Evolutionary conservation across 2,797 vertebrate species (phyloP).

Genomic region (Karalla daura): DNA sequence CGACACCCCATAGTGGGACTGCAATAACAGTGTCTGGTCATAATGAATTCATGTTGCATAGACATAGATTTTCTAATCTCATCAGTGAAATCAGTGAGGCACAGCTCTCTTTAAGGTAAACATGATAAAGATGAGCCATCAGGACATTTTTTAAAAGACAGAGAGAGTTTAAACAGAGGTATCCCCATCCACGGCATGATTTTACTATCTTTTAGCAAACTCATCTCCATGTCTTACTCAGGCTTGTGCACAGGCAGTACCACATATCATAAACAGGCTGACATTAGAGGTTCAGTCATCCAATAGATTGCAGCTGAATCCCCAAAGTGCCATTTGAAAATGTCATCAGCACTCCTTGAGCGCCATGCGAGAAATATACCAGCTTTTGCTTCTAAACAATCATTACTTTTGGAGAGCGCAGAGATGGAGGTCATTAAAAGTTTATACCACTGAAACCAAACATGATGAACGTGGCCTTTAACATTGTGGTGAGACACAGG

Average conservation of each 20-base stretch:
- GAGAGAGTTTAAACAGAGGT: background rate
- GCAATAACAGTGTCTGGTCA: too few relatives aligned
- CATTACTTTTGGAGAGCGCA: slow-evolving; percentile 59
- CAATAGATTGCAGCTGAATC: slow-evolving; percentile 49
- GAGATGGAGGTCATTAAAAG: slow-evolving; percentile 47
- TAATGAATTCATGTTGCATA: too few relatives aligned
- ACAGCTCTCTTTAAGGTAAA: background rate
- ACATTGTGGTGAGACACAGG: background rate
- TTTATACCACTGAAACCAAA: slow-evolving; percentile 49
- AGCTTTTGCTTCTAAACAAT: slow-evolving; percentile 46
- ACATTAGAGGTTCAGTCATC: slow-evolving; percentile 68
- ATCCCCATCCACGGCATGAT: background rate
- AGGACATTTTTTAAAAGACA: background rate
- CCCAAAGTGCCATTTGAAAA: slow-evolving; percentile 63
- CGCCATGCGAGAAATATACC: slow-evolving; percentile 17
- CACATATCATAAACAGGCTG: slow-evolving; percentile 63
- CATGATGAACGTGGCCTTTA: slow-evolving; percentile 42
- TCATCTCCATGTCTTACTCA: slow-evolving; percentile 12
- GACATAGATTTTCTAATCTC: too few relatives aligned
- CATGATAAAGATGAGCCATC: slow-evolving; percentile 6
- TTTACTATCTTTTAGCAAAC: slow-evolving; percentile 51
- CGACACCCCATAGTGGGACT: too few relatives aligned
- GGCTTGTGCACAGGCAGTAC: background rate
- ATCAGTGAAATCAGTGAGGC: background rate
- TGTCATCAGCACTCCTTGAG: slow-evolving; percentile 44